Evolutionary conservation across 1,140 invertebrate genomes (phyloP).

Genomic region (Drosophila lini): DNA sequence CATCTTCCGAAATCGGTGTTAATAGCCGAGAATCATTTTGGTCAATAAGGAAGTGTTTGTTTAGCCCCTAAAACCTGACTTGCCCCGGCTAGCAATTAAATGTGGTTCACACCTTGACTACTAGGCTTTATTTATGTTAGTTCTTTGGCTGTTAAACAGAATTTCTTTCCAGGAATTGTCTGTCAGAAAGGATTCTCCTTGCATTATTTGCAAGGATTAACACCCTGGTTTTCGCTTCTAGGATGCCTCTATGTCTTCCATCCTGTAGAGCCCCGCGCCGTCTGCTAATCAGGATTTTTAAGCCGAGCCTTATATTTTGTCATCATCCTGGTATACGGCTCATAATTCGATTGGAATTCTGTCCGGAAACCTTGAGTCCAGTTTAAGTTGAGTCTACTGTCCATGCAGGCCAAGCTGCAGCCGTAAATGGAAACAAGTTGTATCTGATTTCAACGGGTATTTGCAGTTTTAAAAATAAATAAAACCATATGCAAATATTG

Average conservation of each 20-base stretch:
- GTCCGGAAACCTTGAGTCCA: constrained; percentile 14
- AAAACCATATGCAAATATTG: constrained; percentile 27
- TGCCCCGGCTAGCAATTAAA: constrained; percentile 3
- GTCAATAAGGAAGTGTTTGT: constrained; percentile 29
- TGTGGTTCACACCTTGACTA: neutral
- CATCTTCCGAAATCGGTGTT: constrained; percentile 34
- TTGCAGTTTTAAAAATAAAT: constrained; percentile 28
- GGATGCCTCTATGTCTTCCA: neutral
- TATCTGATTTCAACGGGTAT: constrained; percentile 4
- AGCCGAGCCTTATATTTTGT: neutral
- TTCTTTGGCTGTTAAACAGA: neutral
- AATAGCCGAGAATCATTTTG: constrained; percentile 28
- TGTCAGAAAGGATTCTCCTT: constrained; percentile 2
- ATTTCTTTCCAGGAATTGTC: neutral
- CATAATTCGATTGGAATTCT: constrained; percentile 12
- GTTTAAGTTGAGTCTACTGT: neutral
- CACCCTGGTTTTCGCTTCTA: constrained; percentile 2
- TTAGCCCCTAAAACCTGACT: neutral
- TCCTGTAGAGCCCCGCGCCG: neutral
- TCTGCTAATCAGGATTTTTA: neutral
- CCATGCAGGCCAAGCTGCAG: constrained; percentile 16
- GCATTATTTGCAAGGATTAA: neutral
- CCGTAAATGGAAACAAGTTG: constrained; percentile 13
- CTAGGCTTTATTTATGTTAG: neutral
- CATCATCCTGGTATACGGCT: constrained; percentile 11